phyloP scores from a whole-genome alignment of 1,140 invertebrate genomes.

The Pachypsylla venusta region DNA sequence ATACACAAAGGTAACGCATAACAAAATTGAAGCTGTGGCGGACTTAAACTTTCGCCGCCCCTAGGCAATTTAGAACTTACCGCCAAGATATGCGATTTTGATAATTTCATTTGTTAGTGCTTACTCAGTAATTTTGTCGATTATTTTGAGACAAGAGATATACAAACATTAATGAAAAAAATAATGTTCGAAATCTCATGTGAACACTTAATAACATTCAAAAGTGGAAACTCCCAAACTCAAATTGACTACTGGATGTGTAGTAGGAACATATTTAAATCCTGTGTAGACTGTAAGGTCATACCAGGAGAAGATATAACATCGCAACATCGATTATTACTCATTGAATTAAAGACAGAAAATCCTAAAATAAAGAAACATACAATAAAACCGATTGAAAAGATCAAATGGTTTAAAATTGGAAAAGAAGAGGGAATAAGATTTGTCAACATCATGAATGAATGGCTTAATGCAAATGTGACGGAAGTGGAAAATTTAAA shows the following conservation, averaged over 20 bases:
- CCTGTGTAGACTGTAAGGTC: neutral
- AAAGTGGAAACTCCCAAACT: neutral
- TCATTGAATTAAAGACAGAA: neutral
- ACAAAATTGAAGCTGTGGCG: no score
- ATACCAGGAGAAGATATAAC: neutral
- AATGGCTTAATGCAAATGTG: neutral
- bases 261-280: neutral
- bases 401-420: neutral
- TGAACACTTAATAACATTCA: neutral
- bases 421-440: neutral
- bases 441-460: neutral
- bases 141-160: no score
- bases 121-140: no score
- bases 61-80: no score
- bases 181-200: no score
- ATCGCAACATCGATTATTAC: neutral
- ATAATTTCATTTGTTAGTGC: no score
- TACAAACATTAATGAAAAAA: no score
- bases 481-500: neutral
- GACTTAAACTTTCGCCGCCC: no score
- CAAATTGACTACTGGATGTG: conserved; percentile 3
- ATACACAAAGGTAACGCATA: no score
- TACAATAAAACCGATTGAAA: neutral
- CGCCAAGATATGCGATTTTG: no score
- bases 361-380: no score